These are phyloP conservation scores for Tipula helvola DNA, from an alignment of 2,888 invertebrate species.

Conservation along the genomic window DNA sequence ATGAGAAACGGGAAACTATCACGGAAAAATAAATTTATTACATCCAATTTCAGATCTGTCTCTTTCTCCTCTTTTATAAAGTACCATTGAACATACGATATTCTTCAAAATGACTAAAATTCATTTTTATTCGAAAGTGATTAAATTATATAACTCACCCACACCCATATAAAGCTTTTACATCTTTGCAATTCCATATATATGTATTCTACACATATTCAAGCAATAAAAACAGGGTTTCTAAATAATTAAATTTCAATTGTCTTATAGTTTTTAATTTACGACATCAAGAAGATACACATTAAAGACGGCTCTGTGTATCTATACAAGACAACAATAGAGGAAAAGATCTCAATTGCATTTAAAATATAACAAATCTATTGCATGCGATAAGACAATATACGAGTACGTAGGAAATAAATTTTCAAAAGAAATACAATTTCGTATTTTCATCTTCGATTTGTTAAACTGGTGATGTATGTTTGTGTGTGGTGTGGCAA, in stretches of 20 bases:
- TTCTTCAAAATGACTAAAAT: background rate
- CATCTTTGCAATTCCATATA: background rate
- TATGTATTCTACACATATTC: background rate
- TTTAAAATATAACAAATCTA: background rate
- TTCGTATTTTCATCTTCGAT: background rate
- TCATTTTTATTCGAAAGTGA: background rate
- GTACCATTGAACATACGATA: background rate
- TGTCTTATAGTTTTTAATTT: background rate
- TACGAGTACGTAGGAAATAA: background rate
- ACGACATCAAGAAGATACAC: background rate
- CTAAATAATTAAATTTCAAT: slow-evolving; percentile 4
- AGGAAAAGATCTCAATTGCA: background rate
- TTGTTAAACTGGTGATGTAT: background rate
- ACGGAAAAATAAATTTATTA: background rate
- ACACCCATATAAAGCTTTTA: background rate
- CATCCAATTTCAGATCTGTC: background rate
- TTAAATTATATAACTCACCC: background rate
- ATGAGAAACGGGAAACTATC: background rate
- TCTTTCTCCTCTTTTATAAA: background rate
- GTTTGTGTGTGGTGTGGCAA: background rate
- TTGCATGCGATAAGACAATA: background rate
- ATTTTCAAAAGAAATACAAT: background rate
- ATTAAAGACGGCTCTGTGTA: background rate
- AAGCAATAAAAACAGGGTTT: background rate
- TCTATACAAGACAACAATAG: background rate